Evolutionary conservation across 2,888 invertebrate genomes (phyloP).

Genomic region (Theristus sp.): DNA sequence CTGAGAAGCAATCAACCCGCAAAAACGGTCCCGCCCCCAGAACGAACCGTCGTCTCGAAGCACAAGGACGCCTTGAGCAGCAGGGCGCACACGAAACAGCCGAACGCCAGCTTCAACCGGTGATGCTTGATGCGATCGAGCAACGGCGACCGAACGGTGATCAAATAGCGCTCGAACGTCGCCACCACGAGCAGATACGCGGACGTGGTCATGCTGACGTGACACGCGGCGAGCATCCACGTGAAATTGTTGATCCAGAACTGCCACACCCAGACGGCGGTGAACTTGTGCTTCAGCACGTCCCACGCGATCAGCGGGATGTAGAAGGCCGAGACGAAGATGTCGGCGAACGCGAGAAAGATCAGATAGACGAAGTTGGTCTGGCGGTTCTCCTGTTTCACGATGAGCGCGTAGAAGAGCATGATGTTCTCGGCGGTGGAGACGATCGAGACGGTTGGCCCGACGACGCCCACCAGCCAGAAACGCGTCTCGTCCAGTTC

Average conservation of each 20-base stretch:
- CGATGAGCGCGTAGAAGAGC: constrained; percentile 17
- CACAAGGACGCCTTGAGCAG: constrained; percentile 20
- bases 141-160: background rate
- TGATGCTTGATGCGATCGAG: background rate
- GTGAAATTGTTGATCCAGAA: background rate
- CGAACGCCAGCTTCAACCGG: background rate
- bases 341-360: constrained; percentile 20
- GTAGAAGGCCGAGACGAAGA: constrained; percentile 17
- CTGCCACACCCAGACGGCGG: background rate
- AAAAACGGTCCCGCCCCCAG: too few species aligned
- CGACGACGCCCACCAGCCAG: constrained; percentile 17
- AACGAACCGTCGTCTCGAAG: constrained; percentile 21
- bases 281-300: background rate
- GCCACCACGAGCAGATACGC: constrained; percentile 21
- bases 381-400: constrained; percentile 15
- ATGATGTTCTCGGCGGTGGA: constrained; percentile 22
- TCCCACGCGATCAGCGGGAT: background rate
- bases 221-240: constrained; percentile 15
- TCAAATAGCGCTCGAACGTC: constrained; percentile 14
- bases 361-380: constrained; percentile 21
- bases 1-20: too few species aligned
- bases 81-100: constrained; percentile 14
- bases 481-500: background rate
- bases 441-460: constrained; percentile 16
- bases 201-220: constrained; percentile 19